These are phyloP conservation scores for Gymnobelideus leadbeateri DNA, from an alignment of 2,113 vertebrate species.

Conservation along the genomic window DNA sequence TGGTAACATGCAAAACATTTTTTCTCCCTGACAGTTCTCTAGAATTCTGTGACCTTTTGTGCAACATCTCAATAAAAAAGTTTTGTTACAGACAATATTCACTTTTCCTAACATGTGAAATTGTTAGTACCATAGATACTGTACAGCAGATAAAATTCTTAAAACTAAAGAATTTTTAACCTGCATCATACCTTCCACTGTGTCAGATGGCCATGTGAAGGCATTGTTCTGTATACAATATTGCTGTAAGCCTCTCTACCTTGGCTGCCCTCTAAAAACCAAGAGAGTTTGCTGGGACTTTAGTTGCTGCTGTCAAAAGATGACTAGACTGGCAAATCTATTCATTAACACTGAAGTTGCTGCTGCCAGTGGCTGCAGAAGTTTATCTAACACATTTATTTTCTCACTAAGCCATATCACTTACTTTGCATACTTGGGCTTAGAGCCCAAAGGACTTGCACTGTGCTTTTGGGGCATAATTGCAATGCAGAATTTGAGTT, in stretches of 20 bases:
- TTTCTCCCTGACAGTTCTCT: background rate
- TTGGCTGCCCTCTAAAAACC: background rate
- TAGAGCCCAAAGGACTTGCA: background rate
- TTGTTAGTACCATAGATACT: background rate
- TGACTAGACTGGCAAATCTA: background rate
- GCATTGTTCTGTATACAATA: background rate
- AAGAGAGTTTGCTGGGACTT: background rate
- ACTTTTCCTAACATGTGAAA: background rate
- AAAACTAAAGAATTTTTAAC: background rate
- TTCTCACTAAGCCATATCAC: background rate
- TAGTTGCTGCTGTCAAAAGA: background rate
- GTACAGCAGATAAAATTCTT: background rate
- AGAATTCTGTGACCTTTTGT: background rate
- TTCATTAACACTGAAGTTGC: background rate
- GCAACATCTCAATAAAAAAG: background rate
- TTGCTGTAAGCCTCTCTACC: background rate
- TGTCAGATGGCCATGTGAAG: background rate
- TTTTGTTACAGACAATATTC: background rate
- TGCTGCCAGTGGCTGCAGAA: background rate
- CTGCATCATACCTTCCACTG: background rate
- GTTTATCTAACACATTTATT: background rate
- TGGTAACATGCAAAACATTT: background rate
- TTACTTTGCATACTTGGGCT: background rate
- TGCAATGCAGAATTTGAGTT: background rate
- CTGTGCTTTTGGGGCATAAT: background rate